Conservation (phyloP, 2,113 vertebrate genomes). For the Paramisgurnus dabryanus region DNA sequence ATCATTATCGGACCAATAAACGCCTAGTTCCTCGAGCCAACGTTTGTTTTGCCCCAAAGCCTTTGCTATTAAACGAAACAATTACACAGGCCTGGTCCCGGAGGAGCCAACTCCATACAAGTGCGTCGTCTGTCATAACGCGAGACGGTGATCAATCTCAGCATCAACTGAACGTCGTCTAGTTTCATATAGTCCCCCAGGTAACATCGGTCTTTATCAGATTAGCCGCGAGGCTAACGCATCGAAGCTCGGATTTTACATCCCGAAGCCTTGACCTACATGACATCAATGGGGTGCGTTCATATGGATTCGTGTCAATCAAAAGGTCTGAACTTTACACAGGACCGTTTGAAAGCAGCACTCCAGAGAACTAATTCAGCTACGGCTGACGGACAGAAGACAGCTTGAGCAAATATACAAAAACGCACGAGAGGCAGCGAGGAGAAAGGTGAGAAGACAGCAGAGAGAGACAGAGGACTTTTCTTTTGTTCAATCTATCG, state of each 20-base stretch:
- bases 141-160: neutral
- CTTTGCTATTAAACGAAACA: slow-evolving; percentile 30
- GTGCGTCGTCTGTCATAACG: neutral
- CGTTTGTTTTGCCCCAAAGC: slow-evolving; percentile 22
- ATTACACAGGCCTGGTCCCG: slow-evolving; percentile 3
- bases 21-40: slow-evolving; percentile 6
- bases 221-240: slow-evolving; percentile 59
- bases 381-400: slow-evolving; percentile 57
- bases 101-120: neutral
- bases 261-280: slow-evolving; percentile 58
- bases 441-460: slow-evolving; percentile 62
- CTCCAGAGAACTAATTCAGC: slow-evolving; percentile 77
- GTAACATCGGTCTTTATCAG: slow-evolving; percentile 48
- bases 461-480: slow-evolving; percentile 57
- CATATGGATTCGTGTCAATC: slow-evolving; percentile 77
- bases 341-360: slow-evolving; percentile 75
- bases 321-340: slow-evolving; percentile 75
- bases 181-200: slow-evolving; percentile 41
- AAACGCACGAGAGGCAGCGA: slow-evolving; percentile 48
- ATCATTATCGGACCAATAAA: slow-evolving; percentile 43
- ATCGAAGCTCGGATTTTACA: slow-evolving; percentile 59
- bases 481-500: slow-evolving; percentile 67
- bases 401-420: slow-evolving; percentile 46
- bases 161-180: slow-evolving; percentile 5
- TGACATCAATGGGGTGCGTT: slow-evolving; percentile 63